Evolutionary conservation across 2,113 vertebrate species (phyloP).

Genomic region (Oncorhynchus keta): DNA sequence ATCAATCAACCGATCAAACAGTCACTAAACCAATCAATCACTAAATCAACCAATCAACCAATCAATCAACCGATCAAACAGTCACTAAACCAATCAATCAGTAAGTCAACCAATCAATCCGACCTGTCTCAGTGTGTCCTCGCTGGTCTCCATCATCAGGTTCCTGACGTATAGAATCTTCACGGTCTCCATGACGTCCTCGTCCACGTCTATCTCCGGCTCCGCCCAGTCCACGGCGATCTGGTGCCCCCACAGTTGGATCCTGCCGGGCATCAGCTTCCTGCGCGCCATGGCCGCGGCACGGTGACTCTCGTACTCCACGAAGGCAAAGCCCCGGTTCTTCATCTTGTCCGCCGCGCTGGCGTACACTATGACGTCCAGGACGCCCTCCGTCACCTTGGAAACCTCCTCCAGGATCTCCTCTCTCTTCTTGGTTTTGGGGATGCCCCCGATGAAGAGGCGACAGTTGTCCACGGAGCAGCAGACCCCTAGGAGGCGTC

Average conservation of each 20-base stretch:
- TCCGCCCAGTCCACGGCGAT: conserved; percentile 99
- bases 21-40: no score
- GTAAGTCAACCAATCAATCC: no score
- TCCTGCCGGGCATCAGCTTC: conserved; percentile 96
- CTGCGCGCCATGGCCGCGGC: conserved; percentile 97
- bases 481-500: conserved; percentile 93
- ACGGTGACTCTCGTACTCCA: conserved; percentile 96
- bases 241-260: conserved; percentile 98
- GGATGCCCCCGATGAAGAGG: conserved; percentile 98
- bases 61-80: no score
- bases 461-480: conserved; percentile 97
- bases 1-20: no score
- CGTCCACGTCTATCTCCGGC: conserved; percentile 97
- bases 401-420: conserved; percentile 97
- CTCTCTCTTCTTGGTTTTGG: conserved; percentile 98
- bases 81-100: no score
- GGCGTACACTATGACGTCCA: conserved; percentile 97
- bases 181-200: conserved; percentile 98
- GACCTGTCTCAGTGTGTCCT: conserved; percentile 91
- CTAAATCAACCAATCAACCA: no score
- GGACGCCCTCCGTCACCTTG: conserved; percentile 95
- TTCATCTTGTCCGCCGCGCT: conserved; percentile 99
- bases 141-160: conserved; percentile 97
- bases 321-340: conserved; percentile 97
- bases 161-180: conserved; percentile 98